Evolutionary conservation across 2,113 vertebrate species (phyloP).

Genomic region (Oxyura jamaicensis): DNA sequence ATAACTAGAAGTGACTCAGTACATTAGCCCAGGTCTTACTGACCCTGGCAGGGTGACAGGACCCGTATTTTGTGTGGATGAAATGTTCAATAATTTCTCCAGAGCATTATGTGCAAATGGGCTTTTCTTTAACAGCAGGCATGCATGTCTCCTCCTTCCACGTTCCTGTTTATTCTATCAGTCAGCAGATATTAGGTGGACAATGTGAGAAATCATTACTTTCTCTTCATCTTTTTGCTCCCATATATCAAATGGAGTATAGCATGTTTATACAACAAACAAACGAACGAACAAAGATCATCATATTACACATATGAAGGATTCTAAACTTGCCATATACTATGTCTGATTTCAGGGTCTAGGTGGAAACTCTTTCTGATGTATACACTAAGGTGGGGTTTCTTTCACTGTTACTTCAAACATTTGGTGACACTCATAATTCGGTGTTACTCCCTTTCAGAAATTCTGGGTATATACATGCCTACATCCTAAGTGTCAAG

Average conservation of each 20-base stretch:
- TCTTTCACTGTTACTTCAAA: neutral
- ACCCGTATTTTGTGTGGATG: slow-evolving; percentile 40
- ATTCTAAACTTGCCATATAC: neutral
- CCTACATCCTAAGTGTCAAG: neutral
- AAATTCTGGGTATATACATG: neutral
- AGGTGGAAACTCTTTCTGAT: neutral
- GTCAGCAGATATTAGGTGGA: slow-evolving; percentile 28
- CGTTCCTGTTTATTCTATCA: slow-evolving; percentile 58
- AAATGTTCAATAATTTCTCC: slow-evolving; percentile 64
- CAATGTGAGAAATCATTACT: slow-evolving; percentile 43
- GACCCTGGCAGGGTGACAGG: slow-evolving; percentile 67
- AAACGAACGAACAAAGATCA: neutral
- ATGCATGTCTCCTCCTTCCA: slow-evolving; percentile 67
- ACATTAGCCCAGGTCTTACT: slow-evolving; percentile 60
- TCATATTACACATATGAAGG: neutral
- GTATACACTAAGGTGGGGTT: neutral
- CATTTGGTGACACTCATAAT: neutral
- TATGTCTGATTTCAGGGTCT: neutral
- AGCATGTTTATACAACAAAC: neutral
- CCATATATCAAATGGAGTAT: neutral
- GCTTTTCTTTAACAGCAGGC: slow-evolving; percentile 67
- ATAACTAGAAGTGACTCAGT: slow-evolving; percentile 49
- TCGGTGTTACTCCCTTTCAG: neutral
- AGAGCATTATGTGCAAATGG: slow-evolving; percentile 49
- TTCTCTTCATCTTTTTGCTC: slow-evolving; percentile 31